phyloP scores from a whole-genome alignment of 2,113 vertebrate species.

The Heterotilapia buettikoferi region DNA sequence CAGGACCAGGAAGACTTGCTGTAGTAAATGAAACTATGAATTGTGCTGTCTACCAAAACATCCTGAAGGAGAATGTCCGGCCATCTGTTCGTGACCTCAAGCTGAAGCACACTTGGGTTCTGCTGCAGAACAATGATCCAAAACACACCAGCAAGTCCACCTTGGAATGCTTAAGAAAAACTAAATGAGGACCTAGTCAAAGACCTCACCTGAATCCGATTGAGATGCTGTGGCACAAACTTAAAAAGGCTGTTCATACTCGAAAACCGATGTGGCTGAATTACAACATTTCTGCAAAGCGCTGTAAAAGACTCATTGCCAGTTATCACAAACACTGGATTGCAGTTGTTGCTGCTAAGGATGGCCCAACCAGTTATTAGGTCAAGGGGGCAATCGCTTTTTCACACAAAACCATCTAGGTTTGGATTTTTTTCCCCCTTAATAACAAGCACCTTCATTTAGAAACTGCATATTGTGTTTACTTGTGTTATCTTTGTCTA shows the following conservation, averaged over 20 bases:
- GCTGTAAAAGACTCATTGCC: background rate
- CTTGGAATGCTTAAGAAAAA: background rate
- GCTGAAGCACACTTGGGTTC: background rate
- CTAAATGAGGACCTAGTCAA: rapidly evolving
- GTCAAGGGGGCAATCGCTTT: background rate
- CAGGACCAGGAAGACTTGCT: background rate
- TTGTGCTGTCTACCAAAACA: background rate
- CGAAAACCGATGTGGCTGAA: background rate
- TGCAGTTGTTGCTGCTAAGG: background rate
- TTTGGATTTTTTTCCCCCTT: background rate
- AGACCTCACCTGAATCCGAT: background rate
- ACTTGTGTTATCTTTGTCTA: background rate
- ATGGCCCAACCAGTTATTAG: background rate
- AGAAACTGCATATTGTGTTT: background rate
- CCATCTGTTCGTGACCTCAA: background rate
- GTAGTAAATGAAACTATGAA: background rate
- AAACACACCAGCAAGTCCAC: background rate
- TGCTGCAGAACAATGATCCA: background rate
- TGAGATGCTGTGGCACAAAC: background rate
- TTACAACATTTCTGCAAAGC: background rate
- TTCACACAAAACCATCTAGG: background rate
- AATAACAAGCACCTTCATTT: background rate
- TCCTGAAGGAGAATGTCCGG: background rate
- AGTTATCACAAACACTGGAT: background rate
- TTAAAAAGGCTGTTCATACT: background rate